Evolutionary conservation across 1,140 invertebrate genomes (phyloP).

Genomic region (Mycetomoellerius zeteki): DNA sequence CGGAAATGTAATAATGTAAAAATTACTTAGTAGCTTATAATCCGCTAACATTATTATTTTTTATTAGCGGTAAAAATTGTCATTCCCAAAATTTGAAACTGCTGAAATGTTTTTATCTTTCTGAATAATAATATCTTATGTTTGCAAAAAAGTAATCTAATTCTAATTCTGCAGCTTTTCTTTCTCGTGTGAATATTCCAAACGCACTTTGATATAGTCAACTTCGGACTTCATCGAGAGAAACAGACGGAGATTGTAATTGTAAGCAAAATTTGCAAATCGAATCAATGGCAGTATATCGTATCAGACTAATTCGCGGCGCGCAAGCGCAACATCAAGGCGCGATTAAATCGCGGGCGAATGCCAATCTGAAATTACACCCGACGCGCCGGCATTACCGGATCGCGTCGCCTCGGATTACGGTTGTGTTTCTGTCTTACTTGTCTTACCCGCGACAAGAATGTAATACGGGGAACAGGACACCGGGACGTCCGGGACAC

Average conservation of each 20-base stretch:
- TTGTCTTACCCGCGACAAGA: conserved; percentile 78
- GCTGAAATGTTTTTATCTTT: neutral
- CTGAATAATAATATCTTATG: neutral
- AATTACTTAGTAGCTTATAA: neutral
- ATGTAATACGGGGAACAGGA: conserved; percentile 77
- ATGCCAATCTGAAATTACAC: conserved; percentile 85
- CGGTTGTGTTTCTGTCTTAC: conserved; percentile 80
- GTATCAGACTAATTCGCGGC: conserved; percentile 45
- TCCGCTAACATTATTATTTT: neutral
- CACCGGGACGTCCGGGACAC: conserved; percentile 54
- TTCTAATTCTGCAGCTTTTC: neutral
- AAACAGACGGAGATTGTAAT: conserved; percentile 23
- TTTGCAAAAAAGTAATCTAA: neutral
- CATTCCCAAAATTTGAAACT: neutral
- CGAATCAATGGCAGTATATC: conserved; percentile 33
- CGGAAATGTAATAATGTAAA: neutral
- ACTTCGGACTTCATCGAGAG: neutral
- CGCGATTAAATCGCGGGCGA: conserved; percentile 82
- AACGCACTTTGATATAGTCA: neutral
- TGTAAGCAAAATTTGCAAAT: conserved; percentile 63
- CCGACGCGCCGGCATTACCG: conserved; percentile 79
- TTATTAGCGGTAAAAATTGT: neutral
- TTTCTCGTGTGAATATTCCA: neutral
- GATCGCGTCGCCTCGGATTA: conserved; percentile 81
- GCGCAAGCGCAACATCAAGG: conserved; percentile 67